A percentile compares a stretch with the other conserved stretches of the same genome.
Evolutionary conservation across 2,888 invertebrate genomes (phyloP).

Genomic region (Callosobruchus maculatus): DNA sequence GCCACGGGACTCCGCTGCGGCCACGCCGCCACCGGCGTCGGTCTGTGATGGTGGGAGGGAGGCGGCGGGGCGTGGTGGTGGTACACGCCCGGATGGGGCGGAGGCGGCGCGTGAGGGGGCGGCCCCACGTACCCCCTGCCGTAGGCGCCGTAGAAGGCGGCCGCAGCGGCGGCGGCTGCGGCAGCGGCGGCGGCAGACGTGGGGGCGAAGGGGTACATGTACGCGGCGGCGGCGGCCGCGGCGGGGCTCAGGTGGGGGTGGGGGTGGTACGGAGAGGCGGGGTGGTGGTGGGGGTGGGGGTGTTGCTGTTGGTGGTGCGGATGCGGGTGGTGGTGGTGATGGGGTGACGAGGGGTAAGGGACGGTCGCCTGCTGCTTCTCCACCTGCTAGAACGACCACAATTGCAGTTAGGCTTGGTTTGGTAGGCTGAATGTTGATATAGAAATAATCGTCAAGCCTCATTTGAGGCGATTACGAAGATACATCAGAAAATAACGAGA

Average conservation of each 20-base stretch:
- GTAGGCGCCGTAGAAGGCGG: constrained; percentile 19
- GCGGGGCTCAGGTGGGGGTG: constrained; percentile 44
- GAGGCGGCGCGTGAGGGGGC: constrained; percentile 35
- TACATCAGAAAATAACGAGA: too few species aligned
- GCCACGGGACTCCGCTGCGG: not conserved
- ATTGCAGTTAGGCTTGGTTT: too few species aligned
- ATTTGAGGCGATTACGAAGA: too few species aligned
- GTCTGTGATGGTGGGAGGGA: constrained; percentile 33
- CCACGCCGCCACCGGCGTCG: constrained; percentile 36
- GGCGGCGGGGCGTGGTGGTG: constrained; percentile 30
- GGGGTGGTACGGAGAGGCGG: constrained; percentile 45
- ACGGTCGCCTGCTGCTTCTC: constrained; percentile 31
- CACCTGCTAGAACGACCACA: constrained; percentile 28
- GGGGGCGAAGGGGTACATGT: constrained; percentile 37
- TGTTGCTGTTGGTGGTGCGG: too few species aligned
- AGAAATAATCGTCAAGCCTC: too few species aligned
- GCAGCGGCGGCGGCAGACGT: constrained; percentile 37
- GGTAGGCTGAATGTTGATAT: too few species aligned
- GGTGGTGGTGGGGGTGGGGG: not conserved
- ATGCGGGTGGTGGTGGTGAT: not conserved
- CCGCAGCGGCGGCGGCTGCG: constrained; percentile 37
- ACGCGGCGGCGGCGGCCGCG: constrained; percentile 30
- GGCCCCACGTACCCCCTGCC: constrained; percentile 37
- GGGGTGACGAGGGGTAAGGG: constrained; percentile 7
- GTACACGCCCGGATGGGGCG: constrained; percentile 42